Percentiles rank a stretch among this genome's conserved stretches.
Conservation (phyloP, 2,888 invertebrate species). For the Leptopilina myrica region DNA sequence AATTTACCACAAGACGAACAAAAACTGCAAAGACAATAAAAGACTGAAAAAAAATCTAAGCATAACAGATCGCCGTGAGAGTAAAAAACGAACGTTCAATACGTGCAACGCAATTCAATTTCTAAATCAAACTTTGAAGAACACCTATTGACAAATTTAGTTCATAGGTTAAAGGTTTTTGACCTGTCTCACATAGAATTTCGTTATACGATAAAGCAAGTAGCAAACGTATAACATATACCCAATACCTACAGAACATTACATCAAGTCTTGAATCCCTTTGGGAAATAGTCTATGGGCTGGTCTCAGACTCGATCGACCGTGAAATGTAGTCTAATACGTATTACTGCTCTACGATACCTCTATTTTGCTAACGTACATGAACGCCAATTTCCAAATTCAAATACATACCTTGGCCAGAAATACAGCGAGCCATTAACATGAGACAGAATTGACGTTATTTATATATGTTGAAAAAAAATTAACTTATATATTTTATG, state of each 20-base stretch:
- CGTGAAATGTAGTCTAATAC: slow-evolving; percentile 74
- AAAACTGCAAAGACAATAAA: slow-evolving; percentile 45
- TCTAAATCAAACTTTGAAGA: slow-evolving; percentile 60
- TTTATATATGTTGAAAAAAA: background rate
- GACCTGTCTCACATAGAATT: slow-evolving; percentile 56
- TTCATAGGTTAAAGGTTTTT: slow-evolving; percentile 51
- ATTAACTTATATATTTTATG: no score
- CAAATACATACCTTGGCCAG: slow-evolving; percentile 1
- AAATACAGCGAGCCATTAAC: background rate
- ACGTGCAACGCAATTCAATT: slow-evolving; percentile 68
- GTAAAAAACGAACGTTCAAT: slow-evolving; percentile 53
- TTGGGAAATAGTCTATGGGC: slow-evolving; percentile 73
- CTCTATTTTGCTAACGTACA: slow-evolving; percentile 35
- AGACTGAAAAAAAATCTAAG: slow-evolving; percentile 40
- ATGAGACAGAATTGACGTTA: background rate
- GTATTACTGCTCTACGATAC: slow-evolving; percentile 59
- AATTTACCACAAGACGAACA: slow-evolving; percentile 10
- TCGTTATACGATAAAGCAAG: slow-evolving; percentile 66
- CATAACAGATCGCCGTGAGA: slow-evolving; percentile 49
- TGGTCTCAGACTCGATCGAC: slow-evolving; percentile 70
- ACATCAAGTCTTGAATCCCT: slow-evolving; percentile 72
- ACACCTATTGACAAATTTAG: slow-evolving; percentile 63
- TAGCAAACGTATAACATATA: slow-evolving; percentile 60
- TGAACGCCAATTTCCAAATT: slow-evolving; percentile 30
- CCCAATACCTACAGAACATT: slow-evolving; percentile 66